Conservation (phyloP, 2,797 vertebrate genomes). For the Hydrocynus forskahlii region DNA sequence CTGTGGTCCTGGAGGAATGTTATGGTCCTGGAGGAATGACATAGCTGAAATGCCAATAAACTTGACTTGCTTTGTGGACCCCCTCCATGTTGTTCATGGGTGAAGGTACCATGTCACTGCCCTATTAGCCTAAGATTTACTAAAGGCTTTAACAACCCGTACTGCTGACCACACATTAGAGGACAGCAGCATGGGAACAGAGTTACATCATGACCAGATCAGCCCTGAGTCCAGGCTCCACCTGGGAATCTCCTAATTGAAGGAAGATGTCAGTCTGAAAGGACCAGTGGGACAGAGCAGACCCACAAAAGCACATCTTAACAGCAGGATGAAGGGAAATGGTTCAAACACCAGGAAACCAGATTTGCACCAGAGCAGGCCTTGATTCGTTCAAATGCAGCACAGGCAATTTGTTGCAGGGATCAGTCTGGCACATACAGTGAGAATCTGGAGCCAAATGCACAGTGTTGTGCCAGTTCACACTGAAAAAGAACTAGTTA, state of each 20-base stretch:
- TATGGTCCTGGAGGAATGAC: too few relatives aligned
- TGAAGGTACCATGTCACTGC: not conserved
- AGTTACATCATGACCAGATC: slow-evolving; percentile 1
- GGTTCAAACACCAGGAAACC: slow-evolving; percentile 13
- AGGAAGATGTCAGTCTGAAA: slow-evolving; percentile 18
- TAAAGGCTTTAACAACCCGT: not conserved
- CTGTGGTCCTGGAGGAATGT: too few relatives aligned
- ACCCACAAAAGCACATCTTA: slow-evolving; percentile 11
- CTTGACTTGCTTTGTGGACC: too few relatives aligned
- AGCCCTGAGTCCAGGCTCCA: slow-evolving; percentile 2
- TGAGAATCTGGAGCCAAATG: too few relatives aligned
- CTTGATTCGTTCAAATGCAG: slow-evolving; percentile 13
- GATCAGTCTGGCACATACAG: too few relatives aligned
- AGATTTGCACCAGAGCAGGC: not conserved
- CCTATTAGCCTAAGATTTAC: not conserved
- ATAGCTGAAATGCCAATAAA: not conserved
- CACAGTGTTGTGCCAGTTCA: too few relatives aligned
- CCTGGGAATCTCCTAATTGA: slow-evolving; percentile 19
- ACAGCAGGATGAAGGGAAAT: slow-evolving; percentile 27
- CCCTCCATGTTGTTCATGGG: not conserved
- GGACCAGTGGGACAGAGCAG: not conserved
- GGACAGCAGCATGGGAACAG: slow-evolving; percentile 8
- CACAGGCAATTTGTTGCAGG: slow-evolving; percentile 19
- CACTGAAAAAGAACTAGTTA: too few relatives aligned
- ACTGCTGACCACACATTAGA: not conserved